A percentile compares a stretch with the other conserved stretches of the same genome.
These are phyloP conservation scores for Falcaria lacertinaria DNA, from an alignment of 2,888 invertebrate genomes.

Conservation along the genomic window DNA sequence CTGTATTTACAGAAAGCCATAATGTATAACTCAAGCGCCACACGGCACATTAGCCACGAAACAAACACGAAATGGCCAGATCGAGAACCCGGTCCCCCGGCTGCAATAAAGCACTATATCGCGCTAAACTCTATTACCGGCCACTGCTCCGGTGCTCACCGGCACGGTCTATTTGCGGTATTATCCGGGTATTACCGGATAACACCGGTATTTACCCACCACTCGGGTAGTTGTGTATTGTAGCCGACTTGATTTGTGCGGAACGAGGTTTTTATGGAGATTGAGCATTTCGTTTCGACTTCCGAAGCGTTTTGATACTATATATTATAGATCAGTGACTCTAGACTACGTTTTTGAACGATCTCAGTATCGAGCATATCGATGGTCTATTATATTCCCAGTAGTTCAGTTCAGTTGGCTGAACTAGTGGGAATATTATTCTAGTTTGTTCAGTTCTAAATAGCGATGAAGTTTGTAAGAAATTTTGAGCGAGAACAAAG, in stretches of 20 bases:
- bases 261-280: background rate
- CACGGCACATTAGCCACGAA: constrained; percentile 13
- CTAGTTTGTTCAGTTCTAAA: too few relatives aligned
- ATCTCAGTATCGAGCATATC: too few relatives aligned
- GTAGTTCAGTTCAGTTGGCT: too few relatives aligned
- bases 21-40: background rate
- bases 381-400: too few relatives aligned
- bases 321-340: too few relatives aligned
- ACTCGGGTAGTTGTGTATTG: background rate
- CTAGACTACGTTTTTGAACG: too few relatives aligned
- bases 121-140: constrained; percentile 24
- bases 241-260: background rate
- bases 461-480: too few relatives aligned
- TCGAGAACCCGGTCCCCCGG: constrained; percentile 14
- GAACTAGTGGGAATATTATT: too few relatives aligned
- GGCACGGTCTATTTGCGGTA: constrained; percentile 9
- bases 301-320: too few relatives aligned
- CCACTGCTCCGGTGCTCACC: constrained; percentile 14
- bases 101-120: constrained; percentile 18
- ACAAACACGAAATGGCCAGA: constrained; percentile 23
- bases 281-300: too few relatives aligned
- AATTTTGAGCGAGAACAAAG: too few relatives aligned
- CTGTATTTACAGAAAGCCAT: too few relatives aligned
- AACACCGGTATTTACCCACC: background rate
- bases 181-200: constrained; percentile 3